Percentiles rank a stretch among this genome's conserved stretches.
Conservation (phyloP, 2,888 invertebrate genomes). For the Odontocerum albicorne region DNA sequence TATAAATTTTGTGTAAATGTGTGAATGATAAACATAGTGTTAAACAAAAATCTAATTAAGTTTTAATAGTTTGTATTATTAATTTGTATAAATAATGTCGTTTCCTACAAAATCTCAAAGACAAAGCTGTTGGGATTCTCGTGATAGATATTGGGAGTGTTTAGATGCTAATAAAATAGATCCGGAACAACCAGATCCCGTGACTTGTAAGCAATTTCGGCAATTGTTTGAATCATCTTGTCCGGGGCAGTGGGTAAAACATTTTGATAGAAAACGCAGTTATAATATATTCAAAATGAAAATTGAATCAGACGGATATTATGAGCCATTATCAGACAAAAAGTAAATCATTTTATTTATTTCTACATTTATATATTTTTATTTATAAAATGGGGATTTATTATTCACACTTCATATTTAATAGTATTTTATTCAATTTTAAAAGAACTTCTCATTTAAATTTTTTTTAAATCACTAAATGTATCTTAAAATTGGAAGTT, state of each 20-base stretch:
- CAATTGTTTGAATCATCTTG: conserved; percentile 76
- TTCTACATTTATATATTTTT: too few relatives aligned
- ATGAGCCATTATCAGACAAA: too few relatives aligned
- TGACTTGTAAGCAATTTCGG: conserved; percentile 69
- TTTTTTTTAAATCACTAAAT: too few relatives aligned
- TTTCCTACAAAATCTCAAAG: conserved; percentile 80
- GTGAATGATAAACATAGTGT: not conserved
- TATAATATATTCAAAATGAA: conserved; percentile 86
- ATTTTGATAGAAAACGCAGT: conserved; percentile 89
- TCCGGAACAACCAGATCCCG: conserved; percentile 56
- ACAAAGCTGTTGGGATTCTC: conserved; percentile 79
- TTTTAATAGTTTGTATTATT: conserved; percentile 5
- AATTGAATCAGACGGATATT: conserved; percentile 82
- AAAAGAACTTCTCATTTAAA: too few relatives aligned
- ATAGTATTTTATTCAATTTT: too few relatives aligned
- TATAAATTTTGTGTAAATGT: not conserved
- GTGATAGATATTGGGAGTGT: conserved; percentile 91
- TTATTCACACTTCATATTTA: too few relatives aligned
- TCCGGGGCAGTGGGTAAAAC: conserved; percentile 87
- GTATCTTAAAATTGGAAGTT: too few relatives aligned
- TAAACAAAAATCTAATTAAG: not conserved
- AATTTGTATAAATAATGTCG: conserved; percentile 60
- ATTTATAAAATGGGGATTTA: too few relatives aligned
- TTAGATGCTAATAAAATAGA: conserved; percentile 69
- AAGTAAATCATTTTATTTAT: too few relatives aligned